Conservation (phyloP, 2,888 invertebrate genomes). For the Platerodrilus igneus region DNA sequence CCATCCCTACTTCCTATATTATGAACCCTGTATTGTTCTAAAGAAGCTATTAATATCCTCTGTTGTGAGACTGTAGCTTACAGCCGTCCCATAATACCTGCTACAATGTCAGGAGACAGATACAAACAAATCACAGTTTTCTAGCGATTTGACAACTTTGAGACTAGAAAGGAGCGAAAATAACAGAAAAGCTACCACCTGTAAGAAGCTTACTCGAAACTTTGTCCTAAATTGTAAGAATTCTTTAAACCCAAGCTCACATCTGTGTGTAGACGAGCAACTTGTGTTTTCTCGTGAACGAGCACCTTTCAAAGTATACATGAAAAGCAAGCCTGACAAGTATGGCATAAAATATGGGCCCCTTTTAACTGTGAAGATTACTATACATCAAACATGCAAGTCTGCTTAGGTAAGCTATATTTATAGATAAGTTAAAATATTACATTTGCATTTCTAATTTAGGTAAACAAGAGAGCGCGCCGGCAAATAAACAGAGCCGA, state of each 20-base stretch:
- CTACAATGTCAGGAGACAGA: too few relatives aligned
- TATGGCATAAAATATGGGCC: slow-evolving; percentile 14
- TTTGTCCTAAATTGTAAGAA: slow-evolving; percentile 15
- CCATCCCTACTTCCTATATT: too few relatives aligned
- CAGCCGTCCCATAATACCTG: too few relatives aligned
- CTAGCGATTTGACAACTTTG: slow-evolving; percentile 14
- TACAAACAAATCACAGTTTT: too few relatives aligned
- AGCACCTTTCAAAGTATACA: slow-evolving; percentile 13
- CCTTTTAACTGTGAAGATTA: slow-evolving; percentile 8
- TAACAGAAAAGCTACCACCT: slow-evolving; percentile 9
- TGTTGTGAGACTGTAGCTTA: too few relatives aligned
- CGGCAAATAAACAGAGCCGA: too few relatives aligned
- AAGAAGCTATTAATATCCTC: too few relatives aligned
- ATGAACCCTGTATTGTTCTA: too few relatives aligned
- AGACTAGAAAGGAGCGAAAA: slow-evolving; percentile 9
- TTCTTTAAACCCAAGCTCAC: slow-evolving; percentile 8
- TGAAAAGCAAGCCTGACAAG: slow-evolving; percentile 16
- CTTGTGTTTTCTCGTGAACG: slow-evolving; percentile 12
- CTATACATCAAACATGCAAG: slow-evolving; percentile 8
- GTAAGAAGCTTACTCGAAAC: slow-evolving; percentile 11
- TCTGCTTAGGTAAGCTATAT: slow-evolving; percentile 5
- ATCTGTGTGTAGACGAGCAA: slow-evolving; percentile 16
- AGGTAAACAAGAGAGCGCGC: slow-evolving; percentile 11
- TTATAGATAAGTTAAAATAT: slow-evolving; percentile 4
- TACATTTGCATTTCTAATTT: slow-evolving; percentile 2